A percentile compares a stretch with the other conserved stretches of the same genome.
Evolutionary conservation across 1,140 invertebrate genomes (phyloP).

Genomic region (Drosophila bipectinata): DNA sequence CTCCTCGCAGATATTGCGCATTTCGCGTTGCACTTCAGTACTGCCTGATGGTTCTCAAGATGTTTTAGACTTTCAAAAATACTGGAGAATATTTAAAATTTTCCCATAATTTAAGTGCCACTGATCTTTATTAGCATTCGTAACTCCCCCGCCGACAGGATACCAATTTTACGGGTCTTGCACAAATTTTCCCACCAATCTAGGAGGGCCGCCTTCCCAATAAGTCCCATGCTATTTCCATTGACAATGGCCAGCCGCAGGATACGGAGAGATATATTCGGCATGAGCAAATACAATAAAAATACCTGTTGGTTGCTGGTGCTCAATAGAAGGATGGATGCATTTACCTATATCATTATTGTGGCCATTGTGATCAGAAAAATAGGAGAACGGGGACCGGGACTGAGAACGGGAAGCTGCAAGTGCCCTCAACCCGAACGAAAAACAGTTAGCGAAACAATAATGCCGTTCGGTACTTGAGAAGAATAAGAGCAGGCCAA

Average conservation of each 20-base stretch:
- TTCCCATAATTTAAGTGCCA: neutral
- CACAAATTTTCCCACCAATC: constrained; percentile 66
- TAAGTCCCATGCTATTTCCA: constrained; percentile 52
- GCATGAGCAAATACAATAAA: constrained; percentile 79
- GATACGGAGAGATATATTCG: constrained; percentile 61
- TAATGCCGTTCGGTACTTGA: constrained; percentile 47
- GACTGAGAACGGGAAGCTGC: constrained; percentile 26
- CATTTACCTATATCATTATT: constrained; percentile 63
- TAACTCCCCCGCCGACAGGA: constrained; percentile 52
- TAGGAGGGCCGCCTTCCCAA: constrained; percentile 35
- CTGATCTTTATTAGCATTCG: constrained; percentile 66
- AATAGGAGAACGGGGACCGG: neutral
- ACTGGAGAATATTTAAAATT: neutral
- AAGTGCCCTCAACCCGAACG: constrained; percentile 48
- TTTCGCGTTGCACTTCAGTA: constrained; percentile 46
- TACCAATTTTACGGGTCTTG: constrained; percentile 56
- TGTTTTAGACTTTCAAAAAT: constrained; percentile 11
- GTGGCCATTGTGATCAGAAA: constrained; percentile 16
- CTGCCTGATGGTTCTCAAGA: constrained; percentile 25
- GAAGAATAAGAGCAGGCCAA: constrained; percentile 45
- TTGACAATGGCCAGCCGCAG: constrained; percentile 80
- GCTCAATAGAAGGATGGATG: constrained; percentile 40
- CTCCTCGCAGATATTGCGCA: constrained; percentile 28
- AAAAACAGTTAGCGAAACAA: constrained; percentile 47
- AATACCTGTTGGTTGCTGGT: constrained; percentile 72